Conservation (phyloP, 2,888 invertebrate species). For the Eurytoma californica region DNA sequence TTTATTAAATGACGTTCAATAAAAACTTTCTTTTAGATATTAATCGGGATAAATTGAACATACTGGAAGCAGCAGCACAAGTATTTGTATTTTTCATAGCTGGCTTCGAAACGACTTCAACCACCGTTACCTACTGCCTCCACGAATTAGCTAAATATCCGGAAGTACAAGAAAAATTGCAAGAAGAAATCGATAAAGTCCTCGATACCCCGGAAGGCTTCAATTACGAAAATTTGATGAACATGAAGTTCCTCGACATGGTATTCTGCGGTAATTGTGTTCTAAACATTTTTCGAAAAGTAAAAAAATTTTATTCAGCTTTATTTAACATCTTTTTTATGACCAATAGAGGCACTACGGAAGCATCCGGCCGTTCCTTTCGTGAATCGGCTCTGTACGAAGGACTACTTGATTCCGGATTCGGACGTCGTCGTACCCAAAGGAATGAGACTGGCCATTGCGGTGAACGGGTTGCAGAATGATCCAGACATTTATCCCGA, state of each 20-base stretch:
- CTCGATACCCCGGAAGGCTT: conserved; percentile 62
- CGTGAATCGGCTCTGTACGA: conserved; percentile 71
- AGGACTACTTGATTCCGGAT: conserved; percentile 62
- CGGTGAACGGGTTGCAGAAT: conserved; percentile 74
- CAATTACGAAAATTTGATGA: conserved; percentile 73
- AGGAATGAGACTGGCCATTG: conserved; percentile 69
- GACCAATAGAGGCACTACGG: conserved; percentile 68
- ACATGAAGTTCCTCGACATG: conserved; percentile 76
- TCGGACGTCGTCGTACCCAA: conserved; percentile 60
- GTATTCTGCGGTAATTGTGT: conserved; percentile 72
- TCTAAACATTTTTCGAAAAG: background rate
- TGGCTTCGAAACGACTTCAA: conserved; percentile 77
- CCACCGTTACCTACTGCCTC: conserved; percentile 75
- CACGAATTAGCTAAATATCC: conserved; percentile 74
- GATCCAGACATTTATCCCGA: conserved; percentile 76
- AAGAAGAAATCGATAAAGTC: conserved; percentile 70
- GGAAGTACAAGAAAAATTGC: conserved; percentile 73
- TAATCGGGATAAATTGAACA: conserved; percentile 61
- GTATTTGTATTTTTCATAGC: conserved; percentile 76
- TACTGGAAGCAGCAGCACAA: conserved; percentile 75
- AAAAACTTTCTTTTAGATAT: conserved; percentile 23
- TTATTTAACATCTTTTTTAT: background rate
- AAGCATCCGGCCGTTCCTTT: conserved; percentile 71
- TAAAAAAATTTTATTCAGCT: background rate
- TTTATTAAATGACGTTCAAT: no score